Base-by-base conservation (phyloP, 2,888 invertebrate species). In the Chymomyza procnemis region DNA sequence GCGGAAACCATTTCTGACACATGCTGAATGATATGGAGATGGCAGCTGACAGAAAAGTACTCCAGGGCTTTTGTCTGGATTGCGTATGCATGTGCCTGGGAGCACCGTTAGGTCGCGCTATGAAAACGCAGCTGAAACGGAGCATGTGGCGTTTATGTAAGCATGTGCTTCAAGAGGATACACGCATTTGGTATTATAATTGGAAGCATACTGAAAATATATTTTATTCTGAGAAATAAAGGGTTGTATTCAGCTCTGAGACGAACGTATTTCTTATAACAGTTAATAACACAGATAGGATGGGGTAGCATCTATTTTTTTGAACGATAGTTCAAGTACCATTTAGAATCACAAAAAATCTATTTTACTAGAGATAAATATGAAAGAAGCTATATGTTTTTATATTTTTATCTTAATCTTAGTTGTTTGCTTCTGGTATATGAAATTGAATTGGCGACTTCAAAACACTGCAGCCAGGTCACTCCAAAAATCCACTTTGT, bases 101-200 rank as follows among this genome's bases (percentile, higher is more conserved):
- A 54, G 9, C 14, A 54, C 54, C 54, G 54, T 54, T 54, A 54
- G 54, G 54, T 54, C 54, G 34, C 34, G 34, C 34, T 12, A 12
- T 50, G n/a, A 4, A 50, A 8, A 3, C 18, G 19, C 19, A 18
- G 50, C 18, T 16, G 50, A 50, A 50, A 3, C 16, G 1, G 18
- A 50, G 18, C 50, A 50, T 50, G 19, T 50, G 50, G 50, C 19
- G 19, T 18, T 50, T 18, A 50, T 3, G 19, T 50, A 18, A 50
- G 50, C 50, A 50, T 50, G 19, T 50, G 50, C 12, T 41, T 12
- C 12, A 12, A 41, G 34, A 41, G 34, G 34, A 41, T 41, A 41
- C 34, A 41, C 34, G 34, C 34, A 41, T 14, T 41, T 12, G 9
- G 34, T 12, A 12, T 41, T 9, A 3, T 41, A 41, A 41, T 41